Evolutionary conservation across 53 echinoderm and acorn worm genomes (phyloP).

Genomic region (Patiria pectinifera): DNA sequence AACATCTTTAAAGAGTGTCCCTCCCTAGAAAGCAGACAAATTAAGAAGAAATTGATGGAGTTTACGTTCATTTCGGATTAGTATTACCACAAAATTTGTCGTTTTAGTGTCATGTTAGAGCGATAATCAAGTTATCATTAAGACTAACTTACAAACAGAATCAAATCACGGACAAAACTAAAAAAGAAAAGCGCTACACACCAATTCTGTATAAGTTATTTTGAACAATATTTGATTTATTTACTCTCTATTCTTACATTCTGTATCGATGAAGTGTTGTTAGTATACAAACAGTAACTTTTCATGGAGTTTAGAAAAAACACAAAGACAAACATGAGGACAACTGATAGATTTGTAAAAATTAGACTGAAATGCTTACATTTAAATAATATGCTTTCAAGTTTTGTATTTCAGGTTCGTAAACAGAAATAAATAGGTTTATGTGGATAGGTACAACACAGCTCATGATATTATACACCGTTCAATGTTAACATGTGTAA

Average conservation of each 20-base stretch:
- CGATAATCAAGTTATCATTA: too few species aligned
- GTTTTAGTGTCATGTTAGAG: too few species aligned
- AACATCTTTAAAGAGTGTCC: too few species aligned
- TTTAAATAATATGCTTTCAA: neutral
- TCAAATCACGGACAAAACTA: neutral
- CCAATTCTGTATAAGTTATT: neutral
- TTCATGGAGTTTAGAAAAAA: neutral
- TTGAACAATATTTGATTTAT: neutral
- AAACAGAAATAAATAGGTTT: neutral
- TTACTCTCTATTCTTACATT: conserved; percentile 6
- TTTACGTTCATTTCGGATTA: too few species aligned
- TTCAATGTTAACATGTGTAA: neutral
- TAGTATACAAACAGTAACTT: conserved; percentile 10
- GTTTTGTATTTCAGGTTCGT: neutral
- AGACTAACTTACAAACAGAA: neutral
- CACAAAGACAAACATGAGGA: neutral
- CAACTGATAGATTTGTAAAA: neutral
- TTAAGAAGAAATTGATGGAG: too few species aligned
- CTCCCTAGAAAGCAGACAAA: too few species aligned
- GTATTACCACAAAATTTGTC: too few species aligned
- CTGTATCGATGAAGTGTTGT: neutral
- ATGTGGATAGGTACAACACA: neutral
- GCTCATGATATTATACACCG: neutral
- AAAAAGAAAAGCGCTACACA: neutral
- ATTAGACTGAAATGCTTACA: neutral